phyloP scores from a whole-genome alignment of 1,140 invertebrate genomes.

The Aporrectodea caliginosa region DNA sequence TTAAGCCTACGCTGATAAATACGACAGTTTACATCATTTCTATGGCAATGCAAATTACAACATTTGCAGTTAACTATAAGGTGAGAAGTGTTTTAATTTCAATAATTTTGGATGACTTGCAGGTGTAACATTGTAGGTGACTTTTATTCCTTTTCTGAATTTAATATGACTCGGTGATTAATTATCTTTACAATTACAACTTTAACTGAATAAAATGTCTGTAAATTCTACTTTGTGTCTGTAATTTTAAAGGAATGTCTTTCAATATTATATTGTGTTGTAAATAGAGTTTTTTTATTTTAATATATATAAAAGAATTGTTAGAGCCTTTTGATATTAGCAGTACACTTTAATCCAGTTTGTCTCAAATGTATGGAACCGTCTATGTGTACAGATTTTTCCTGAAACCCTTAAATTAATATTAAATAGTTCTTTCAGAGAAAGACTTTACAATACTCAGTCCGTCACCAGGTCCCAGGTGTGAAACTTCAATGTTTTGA shows the following conservation, averaged over 20 bases:
- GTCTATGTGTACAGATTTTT: neutral
- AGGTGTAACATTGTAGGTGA: too few relatives aligned
- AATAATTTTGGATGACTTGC: too few relatives aligned
- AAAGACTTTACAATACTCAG: neutral
- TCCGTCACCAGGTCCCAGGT: neutral
- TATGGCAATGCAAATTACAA: conserved; percentile 92
- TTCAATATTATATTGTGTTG: too few relatives aligned
- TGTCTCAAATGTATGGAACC: neutral
- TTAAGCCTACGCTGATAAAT: conserved; percentile 89
- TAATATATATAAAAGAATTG: too few relatives aligned
- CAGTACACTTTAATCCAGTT: neutral
- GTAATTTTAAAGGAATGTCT: too few relatives aligned
- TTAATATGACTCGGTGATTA: too few relatives aligned
- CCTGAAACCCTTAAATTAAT: conserved; percentile 10
- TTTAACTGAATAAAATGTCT: too few relatives aligned
- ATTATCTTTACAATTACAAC: too few relatives aligned
- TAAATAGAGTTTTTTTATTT: too few relatives aligned
- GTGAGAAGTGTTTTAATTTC: too few relatives aligned
- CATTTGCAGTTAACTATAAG: conserved; percentile 98
- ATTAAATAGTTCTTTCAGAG: conserved; percentile 35
- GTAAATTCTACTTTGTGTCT: too few relatives aligned
- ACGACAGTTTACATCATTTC: conserved; percentile 98
- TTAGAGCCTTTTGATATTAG: neutral
- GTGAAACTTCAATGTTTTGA: neutral
- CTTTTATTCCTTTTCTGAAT: too few relatives aligned